Conservation (phyloP, 2,797 vertebrate genomes). For the Taeniopygia guttata region DNA sequence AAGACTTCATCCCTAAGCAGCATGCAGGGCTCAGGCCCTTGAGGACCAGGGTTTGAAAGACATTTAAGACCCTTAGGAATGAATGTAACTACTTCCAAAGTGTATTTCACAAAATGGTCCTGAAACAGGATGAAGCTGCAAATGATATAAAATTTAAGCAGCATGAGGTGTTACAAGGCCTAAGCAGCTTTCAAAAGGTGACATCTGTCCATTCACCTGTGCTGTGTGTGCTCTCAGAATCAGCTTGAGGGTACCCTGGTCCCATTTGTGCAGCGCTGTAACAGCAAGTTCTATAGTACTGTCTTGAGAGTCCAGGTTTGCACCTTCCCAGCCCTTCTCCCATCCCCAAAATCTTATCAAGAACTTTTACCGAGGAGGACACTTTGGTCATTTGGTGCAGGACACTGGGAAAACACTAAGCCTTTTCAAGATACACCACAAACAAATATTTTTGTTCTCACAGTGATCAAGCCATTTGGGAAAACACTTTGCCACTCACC, state of each 20-base stretch:
- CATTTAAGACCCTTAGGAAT: not conserved
- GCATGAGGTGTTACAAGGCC: not conserved
- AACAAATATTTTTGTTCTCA: slow-evolving; percentile 3
- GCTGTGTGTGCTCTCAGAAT: not conserved
- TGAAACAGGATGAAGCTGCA: not conserved
- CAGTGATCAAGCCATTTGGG: not conserved
- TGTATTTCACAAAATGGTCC: not conserved
- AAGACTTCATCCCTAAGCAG: not conserved
- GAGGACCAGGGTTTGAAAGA: not conserved
- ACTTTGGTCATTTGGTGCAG: rapidly evolving
- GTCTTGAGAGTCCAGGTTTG: not conserved
- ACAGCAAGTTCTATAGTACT: not conserved
- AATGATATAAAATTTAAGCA: not conserved
- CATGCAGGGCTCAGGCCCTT: not conserved
- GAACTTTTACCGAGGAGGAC: not conserved
- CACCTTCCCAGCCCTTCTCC: not conserved
- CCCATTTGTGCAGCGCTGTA: not conserved
- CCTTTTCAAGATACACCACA: not conserved
- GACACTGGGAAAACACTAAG: not conserved
- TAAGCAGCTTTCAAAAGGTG: not conserved
- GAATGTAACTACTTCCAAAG: not conserved
- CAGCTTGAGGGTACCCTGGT: not conserved
- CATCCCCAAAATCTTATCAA: not conserved
- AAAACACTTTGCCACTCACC: not conserved
- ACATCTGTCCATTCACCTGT: not conserved